Evolutionary conservation across 2,797 vertebrate species (phyloP).

Genomic region (Scomberomorus guttatus): DNA sequence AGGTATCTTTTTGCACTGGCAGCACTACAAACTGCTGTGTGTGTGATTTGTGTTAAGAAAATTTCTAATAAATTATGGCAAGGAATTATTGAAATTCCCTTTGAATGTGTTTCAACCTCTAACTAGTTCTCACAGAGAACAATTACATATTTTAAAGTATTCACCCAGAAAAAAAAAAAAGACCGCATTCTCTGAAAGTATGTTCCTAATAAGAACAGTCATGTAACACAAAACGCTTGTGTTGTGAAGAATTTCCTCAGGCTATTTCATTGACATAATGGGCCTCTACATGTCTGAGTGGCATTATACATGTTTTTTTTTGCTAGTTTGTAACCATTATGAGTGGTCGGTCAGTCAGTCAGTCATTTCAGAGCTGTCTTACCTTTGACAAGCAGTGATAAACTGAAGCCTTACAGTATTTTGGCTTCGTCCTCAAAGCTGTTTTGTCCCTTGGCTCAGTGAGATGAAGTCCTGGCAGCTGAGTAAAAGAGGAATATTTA

Average conservation of each 20-base stretch:
- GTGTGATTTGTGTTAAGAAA: background rate
- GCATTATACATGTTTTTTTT: constrained; percentile 17
- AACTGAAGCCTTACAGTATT: constrained; percentile 29
- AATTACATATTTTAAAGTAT: background rate
- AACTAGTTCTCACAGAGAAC: constrained; percentile 10
- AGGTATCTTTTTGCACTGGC: background rate
- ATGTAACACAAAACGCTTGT: constrained; percentile 15
- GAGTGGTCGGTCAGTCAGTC: constrained; percentile 34
- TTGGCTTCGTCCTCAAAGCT: constrained; percentile 32
- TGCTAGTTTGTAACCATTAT: constrained; percentile 25
- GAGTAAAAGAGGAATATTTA: constrained; percentile 43
- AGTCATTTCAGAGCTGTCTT: constrained; percentile 36
- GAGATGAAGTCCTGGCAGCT: constrained; percentile 25
- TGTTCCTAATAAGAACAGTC: background rate
- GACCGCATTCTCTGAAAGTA: constrained; percentile 8
- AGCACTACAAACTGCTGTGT: background rate
- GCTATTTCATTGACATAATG: constrained; percentile 17
- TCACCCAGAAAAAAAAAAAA: background rate
- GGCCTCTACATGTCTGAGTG: constrained; percentile 32
- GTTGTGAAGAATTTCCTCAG: constrained; percentile 6
- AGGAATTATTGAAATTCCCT: background rate
- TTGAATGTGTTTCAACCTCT: background rate
- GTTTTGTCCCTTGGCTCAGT: constrained; percentile 32
- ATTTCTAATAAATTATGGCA: background rate
- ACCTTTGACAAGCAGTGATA: constrained; percentile 43